phyloP scores from a whole-genome alignment of 2,888 invertebrate genomes.

The Erebia ligea region DNA sequence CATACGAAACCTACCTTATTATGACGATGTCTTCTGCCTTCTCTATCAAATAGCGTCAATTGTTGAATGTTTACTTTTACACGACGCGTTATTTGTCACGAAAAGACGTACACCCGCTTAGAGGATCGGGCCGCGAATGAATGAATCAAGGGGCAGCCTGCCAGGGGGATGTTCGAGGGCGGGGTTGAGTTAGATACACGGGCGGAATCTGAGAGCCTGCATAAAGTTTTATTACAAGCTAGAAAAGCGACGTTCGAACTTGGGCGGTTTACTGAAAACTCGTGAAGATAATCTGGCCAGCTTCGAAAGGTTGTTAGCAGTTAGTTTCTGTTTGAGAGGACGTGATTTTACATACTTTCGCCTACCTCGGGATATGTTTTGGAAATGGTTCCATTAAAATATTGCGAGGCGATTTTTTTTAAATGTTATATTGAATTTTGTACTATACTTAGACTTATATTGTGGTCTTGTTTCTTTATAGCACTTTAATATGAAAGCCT shows the following conservation, averaged over 20 bases:
- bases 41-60: conserved; percentile 31
- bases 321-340: conserved; percentile 29
- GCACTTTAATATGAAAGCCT: no score
- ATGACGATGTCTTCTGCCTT: conserved; percentile 26
- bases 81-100: conserved; percentile 46
- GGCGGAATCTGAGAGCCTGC: conserved; percentile 25
- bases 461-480: no score
- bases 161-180: conserved; percentile 70
- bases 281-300: conserved; percentile 48
- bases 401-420: not conserved
- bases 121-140: conserved; percentile 64
- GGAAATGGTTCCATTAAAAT: conserved; percentile 37
- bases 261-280: conserved; percentile 60
- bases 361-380: conserved; percentile 36
- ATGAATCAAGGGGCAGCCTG: conserved; percentile 64
- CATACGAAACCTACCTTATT: conserved; percentile 32
- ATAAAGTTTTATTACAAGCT: conserved; percentile 7
- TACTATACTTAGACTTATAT: no score
- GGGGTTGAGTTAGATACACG: conserved; percentile 54
- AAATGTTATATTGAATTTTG: no score
- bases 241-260: conserved; percentile 41
- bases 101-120: conserved; percentile 50
- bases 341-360: conserved; percentile 37
- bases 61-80: conserved; percentile 60
- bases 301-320: conserved; percentile 42